Conservation (phyloP, 2,888 invertebrate genomes). For the Cyclophora punctaria region DNA sequence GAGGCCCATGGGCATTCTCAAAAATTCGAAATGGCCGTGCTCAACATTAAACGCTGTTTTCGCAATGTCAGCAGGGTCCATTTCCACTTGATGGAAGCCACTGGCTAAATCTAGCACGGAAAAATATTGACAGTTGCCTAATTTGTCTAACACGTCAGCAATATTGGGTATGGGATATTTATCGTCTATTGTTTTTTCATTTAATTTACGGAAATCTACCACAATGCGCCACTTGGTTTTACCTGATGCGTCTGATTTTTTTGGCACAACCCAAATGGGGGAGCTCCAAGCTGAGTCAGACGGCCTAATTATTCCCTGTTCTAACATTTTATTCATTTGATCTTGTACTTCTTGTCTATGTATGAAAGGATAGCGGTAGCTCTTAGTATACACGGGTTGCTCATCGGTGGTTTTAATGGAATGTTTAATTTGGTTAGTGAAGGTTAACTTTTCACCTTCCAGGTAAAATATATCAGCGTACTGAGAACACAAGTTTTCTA, state of each 20-base stretch:
- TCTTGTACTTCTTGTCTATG: slow-evolving; percentile 10
- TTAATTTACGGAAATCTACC: not conserved
- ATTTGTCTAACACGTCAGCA: not conserved
- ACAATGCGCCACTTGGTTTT: no score
- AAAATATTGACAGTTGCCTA: not conserved
- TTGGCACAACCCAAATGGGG: no score
- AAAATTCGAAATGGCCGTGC: slow-evolving; percentile 23
- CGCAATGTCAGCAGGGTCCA: not conserved
- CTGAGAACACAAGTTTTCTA: slow-evolving; percentile 10
- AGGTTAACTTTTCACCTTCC: slow-evolving; percentile 6
- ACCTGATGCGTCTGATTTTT: no score
- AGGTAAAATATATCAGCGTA: slow-evolving; percentile 20
- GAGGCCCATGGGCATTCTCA: slow-evolving; percentile 24
- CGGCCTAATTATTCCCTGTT: not conserved
- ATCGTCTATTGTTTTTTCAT: not conserved
- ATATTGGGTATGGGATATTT: not conserved
- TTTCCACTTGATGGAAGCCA: not conserved
- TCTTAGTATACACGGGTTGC: slow-evolving; percentile 9
- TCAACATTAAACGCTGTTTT: slow-evolving; percentile 25
- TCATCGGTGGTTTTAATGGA: slow-evolving; percentile 5
- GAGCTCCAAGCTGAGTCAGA: no score
- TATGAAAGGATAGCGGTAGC: slow-evolving; percentile 7
- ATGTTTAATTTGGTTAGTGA: slow-evolving; percentile 5
- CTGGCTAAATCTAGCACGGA: not conserved
- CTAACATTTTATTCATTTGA: slow-evolving; percentile 9